phyloP scores from a whole-genome alignment of 2,888 invertebrate species.

The Perizoma flavofasciatum region DNA sequence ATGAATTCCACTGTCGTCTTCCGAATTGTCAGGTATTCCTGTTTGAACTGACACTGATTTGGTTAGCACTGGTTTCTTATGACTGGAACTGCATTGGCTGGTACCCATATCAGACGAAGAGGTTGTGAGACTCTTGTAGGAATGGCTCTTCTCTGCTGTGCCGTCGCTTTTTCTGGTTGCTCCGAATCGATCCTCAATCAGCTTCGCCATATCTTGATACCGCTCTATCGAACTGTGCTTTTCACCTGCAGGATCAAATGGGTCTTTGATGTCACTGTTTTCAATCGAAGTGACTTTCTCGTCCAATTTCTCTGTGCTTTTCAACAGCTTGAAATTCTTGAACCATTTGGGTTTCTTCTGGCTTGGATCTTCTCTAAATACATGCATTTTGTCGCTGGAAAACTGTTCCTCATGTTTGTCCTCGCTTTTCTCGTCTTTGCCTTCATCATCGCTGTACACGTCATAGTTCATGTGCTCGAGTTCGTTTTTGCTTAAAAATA shows the following conservation, averaged over 20 bases:
- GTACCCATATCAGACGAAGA: constrained; percentile 83
- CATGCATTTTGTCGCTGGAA: constrained; percentile 77
- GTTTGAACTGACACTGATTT: constrained; percentile 82
- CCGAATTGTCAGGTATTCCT: constrained; percentile 76
- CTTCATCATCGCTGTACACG: constrained; percentile 79
- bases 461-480: constrained; percentile 85
- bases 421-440: constrained; percentile 74
- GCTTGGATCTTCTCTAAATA: constrained; percentile 76
- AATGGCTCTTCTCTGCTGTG: constrained; percentile 78
- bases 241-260: constrained; percentile 84
- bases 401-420: constrained; percentile 72
- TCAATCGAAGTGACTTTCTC: constrained; percentile 73
- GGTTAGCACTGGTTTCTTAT: constrained; percentile 76
- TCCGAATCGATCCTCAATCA: constrained; percentile 87
- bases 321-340: constrained; percentile 82
- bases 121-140: constrained; percentile 79
- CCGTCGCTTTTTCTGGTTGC: constrained; percentile 72
- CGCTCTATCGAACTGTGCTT: constrained; percentile 88
- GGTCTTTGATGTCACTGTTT: constrained; percentile 76
- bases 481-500: constrained; percentile 87
- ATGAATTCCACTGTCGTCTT: constrained; percentile 71
- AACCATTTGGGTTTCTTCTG: constrained; percentile 87
- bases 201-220: constrained; percentile 88
- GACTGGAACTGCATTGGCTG: constrained; percentile 77
- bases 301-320: constrained; percentile 76